Evolutionary conservation across 2,113 vertebrate genomes (phyloP).

Genomic region (Montifringilla adamsi): DNA sequence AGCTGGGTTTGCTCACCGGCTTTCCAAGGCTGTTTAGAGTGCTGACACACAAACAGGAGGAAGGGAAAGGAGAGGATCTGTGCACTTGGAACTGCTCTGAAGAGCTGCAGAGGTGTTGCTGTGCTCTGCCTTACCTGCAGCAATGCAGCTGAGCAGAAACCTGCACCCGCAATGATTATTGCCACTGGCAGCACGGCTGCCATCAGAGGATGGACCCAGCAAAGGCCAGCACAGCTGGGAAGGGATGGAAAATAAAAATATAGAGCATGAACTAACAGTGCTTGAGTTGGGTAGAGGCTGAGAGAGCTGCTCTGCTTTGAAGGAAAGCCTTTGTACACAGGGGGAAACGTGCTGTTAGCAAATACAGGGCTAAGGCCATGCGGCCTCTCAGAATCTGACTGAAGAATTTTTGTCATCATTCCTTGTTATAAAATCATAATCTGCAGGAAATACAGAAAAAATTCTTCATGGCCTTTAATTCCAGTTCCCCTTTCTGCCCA

Average conservation of each 20-base stretch:
- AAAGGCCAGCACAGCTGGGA: not conserved
- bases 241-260: not conserved
- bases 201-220: not conserved
- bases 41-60: not conserved
- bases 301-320: not conserved
- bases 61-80: too few species aligned
- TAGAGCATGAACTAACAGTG: not conserved
- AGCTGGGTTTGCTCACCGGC: not conserved
- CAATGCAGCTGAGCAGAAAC: not conserved
- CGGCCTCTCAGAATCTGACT: not conserved
- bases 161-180: not conserved
- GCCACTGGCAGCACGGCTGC: not conserved
- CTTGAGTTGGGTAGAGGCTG: not conserved
- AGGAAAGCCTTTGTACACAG: not conserved
- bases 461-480: not conserved
- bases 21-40: not conserved
- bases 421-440: not conserved
- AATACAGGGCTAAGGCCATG: rapidly evolving
- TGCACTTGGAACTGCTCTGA: not conserved
- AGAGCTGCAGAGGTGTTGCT: not conserved
- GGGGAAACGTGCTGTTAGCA: not conserved
- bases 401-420: not conserved
- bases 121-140: not conserved
- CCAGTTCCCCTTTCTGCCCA: not conserved
- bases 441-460: not conserved